Base-by-base conservation (phyloP, 2,113 vertebrate genomes). In the Lethenteron camtschaticum region DNA sequence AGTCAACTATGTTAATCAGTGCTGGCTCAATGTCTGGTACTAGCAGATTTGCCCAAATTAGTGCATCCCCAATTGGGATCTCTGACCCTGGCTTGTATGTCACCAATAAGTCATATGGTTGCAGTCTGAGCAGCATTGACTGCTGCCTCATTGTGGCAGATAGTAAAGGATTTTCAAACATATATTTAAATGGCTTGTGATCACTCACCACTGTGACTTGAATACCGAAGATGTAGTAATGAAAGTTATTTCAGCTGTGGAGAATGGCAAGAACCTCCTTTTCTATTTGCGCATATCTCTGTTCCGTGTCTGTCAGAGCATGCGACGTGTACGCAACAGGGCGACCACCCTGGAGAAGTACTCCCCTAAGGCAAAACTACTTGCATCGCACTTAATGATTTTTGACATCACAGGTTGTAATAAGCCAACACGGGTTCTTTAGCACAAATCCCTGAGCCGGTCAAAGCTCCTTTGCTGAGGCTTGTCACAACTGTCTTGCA, bases 71-170 rank as follows among this genome's bases (percentile, higher is more conserved):
- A 41, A 41, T 41, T 41, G 41, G 41, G 41, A 66, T 66, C 63
- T 66, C 63, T 16, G 63, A 66, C n/a, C 63, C 63, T 16, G n/a
- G 63, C n/a, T 20, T 16, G 63, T 66, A 66, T n/a, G n/a, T 66
- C n/a, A 66, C 63, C 63, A 16, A n/a, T 10, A 66, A 66, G 3
- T 66, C 63, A 66, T 66, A 66, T 20, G n/a, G 10, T 11, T 66
- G 63, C n/a, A 66, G 63, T 20, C 20, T 66, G 63, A 66, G 10
- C 63, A 11, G 10, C 63, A 66, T 66, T 9, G n/a, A 20, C 63
- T 66, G 63, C 20, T 10, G 20, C n/a, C 63, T n/a, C 63, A 66
- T 66, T n/a, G 63, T n/a, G 20, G 63, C n/a, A 66, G 63, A 66
- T 66, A 66, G 63, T n/a, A 66, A 20, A 66, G 63, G 63, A 10